Conservation (phyloP, 2,113 vertebrate genomes). For the Podilymbus podiceps region DNA sequence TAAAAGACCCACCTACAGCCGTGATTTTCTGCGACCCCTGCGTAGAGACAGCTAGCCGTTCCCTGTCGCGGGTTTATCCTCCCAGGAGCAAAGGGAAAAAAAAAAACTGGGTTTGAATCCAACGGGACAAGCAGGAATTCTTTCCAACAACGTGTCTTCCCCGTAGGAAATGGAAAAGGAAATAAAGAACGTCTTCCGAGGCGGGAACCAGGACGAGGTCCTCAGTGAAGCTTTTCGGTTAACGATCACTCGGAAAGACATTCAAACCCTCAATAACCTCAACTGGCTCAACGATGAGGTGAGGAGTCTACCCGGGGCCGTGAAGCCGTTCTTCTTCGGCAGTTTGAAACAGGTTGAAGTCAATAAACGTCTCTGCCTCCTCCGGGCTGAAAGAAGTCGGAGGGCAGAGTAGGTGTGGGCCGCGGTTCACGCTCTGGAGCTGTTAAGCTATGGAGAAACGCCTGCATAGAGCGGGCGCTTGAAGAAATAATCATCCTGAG, state of each 20-base stretch:
- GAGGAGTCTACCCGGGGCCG: not conserved
- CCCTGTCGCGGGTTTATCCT: rapidly evolving
- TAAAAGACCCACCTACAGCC: rapidly evolving
- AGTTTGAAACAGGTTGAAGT: rapidly evolving
- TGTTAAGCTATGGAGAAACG: not conserved
- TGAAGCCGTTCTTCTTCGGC: rapidly evolving
- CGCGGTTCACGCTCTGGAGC: rapidly evolving
- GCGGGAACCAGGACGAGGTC: conserved; percentile 88
- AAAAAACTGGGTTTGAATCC: not conserved
- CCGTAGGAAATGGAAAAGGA: conserved; percentile 89
- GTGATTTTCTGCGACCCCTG: rapidly evolving
- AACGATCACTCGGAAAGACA: conserved; percentile 93
- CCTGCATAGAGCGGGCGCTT: too few relatives aligned
- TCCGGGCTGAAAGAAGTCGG: not conserved
- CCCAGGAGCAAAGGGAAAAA: not conserved
- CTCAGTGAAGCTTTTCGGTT: conserved; percentile 93
- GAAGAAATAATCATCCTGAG: not conserved
- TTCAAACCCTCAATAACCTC: conserved; percentile 91
- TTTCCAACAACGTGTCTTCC: not conserved
- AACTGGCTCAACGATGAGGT: conserved; percentile 99
- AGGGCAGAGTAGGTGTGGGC: not conserved
- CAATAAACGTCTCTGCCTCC: not conserved
- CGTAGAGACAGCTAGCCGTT: rapidly evolving
- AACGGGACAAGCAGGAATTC: not conserved
- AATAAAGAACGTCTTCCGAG: conserved; percentile 81